Evolutionary conservation across 2,888 invertebrate genomes (phyloP).

Genomic region (Galerucella pusilla): DNA sequence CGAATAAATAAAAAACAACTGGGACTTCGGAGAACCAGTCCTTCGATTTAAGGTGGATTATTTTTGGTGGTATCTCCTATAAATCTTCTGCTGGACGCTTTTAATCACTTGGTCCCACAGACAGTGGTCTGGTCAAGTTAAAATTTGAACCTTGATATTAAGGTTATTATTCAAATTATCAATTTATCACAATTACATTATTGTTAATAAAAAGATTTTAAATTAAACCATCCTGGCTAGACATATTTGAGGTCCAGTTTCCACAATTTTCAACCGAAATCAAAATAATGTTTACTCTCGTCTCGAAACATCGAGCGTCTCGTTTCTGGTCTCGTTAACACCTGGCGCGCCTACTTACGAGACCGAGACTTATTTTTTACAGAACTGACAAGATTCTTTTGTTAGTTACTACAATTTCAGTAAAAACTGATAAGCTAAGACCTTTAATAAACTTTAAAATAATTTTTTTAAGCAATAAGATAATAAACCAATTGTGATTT

Average conservation of each 20-base stretch:
- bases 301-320: too few species aligned
- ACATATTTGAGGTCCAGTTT: too few species aligned
- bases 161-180: too few species aligned
- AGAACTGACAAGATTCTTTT: too few species aligned
- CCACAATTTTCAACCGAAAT: too few species aligned
- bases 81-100: background rate
- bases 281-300: too few species aligned
- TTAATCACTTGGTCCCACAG: slow-evolving; percentile 1
- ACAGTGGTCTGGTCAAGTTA: background rate
- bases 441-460: background rate
- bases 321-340: too few species aligned
- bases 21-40: background rate
- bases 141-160: background rate
- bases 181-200: background rate
- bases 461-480: background rate
- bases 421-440: slow-evolving; percentile 1
- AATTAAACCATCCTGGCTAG: background rate
- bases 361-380: too few species aligned
- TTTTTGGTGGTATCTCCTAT: background rate
- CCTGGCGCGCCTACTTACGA: too few species aligned
- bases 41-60: background rate
- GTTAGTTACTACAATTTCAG: too few species aligned
- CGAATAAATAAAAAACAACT: background rate
- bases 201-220: background rate
- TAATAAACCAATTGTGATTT: background rate